Base-by-base conservation (phyloP, 1,140 invertebrate genomes). In the Lasaia peninsularis region DNA sequence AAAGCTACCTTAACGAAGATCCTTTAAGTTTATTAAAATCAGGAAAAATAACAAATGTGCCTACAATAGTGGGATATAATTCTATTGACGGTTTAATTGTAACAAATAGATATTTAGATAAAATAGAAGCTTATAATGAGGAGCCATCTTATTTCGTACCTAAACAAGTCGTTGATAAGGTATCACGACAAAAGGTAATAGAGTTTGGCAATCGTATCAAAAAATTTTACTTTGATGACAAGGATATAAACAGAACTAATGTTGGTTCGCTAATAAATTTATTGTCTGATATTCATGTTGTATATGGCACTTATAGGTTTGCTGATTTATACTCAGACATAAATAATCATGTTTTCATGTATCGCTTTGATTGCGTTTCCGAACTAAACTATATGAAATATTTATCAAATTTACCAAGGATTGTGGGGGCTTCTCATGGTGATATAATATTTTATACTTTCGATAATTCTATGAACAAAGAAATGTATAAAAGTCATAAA, bases 361-460 rank as follows among this genome's bases (percentile, higher is more conserved):
- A 92, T 50, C 75, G 78, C 60, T 91, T 92, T 67, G 78, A 78
- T 35, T 88, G 81, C 11, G 72, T 73, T 2, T 76, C 71, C 10
- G 75, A 80, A 18, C 58, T 86, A 1, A 87, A 85, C 59, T 54
- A 78, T 1, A 54, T 76, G 2, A 85, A 82, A 56, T 72, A 59
- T 8, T 18, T 56, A 5, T 28, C 66, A 0, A 65, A 64, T 14
- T 52, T 63, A n/a, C 31, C 51, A 8, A 51, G 77, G 50, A 63
- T 90, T 32, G 69, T 81, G 70, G 90, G 92, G 21, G 86, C 86
- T 2, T 88, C 86, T 60, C 92, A 93, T 62, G 91, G 89, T 1
- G 92, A 93, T 59, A 92, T 93, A 63, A 58, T 93, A 10, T 89
- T 89, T 59, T 93, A 93, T 71, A 70, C 93, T 14, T 93, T 92